A percentile compares a stretch with the other conserved stretches of the same genome.
Evolutionary conservation across 2,888 invertebrate genomes (phyloP).

Genomic region (Scaptomyza cyrtandrae): DNA sequence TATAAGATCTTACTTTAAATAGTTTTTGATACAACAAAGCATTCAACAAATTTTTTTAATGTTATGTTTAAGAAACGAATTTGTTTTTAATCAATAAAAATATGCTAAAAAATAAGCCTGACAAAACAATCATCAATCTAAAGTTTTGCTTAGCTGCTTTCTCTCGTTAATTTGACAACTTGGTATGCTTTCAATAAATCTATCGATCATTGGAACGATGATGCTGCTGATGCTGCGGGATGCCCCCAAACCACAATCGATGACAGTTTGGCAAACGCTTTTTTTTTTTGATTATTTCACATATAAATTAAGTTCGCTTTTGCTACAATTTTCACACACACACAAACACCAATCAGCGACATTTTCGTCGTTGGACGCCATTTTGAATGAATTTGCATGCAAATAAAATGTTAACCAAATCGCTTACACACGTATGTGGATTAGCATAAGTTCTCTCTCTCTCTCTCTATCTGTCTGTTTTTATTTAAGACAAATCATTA

Average conservation of each 20-base stretch:
- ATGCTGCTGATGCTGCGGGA: slow-evolving; percentile 24
- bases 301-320: slow-evolving; percentile 45
- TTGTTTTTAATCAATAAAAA: background rate
- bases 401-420: slow-evolving; percentile 62
- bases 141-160: background rate
- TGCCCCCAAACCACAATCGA: slow-evolving; percentile 44
- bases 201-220: slow-evolving; percentile 35
- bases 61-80: too few species aligned
- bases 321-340: slow-evolving; percentile 74
- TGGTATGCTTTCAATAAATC: slow-evolving; percentile 38
- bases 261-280: slow-evolving; percentile 37
- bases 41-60: too few species aligned
- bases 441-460: slow-evolving; percentile 62
- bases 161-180: slow-evolving; percentile 15
- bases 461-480: background rate
- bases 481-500: slow-evolving; percentile 13
- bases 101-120: background rate
- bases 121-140: slow-evolving; percentile 14
- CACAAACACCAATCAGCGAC: slow-evolving; percentile 68
- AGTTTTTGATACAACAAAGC: too few species aligned
- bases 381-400: slow-evolving; percentile 74
- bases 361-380: slow-evolving; percentile 47
- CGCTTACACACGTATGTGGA: slow-evolving; percentile 66
- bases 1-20: too few species aligned
- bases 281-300: slow-evolving; percentile 2